phyloP scores from a whole-genome alignment of 1,140 invertebrate species.

The Thalassaphorura encarpata region DNA sequence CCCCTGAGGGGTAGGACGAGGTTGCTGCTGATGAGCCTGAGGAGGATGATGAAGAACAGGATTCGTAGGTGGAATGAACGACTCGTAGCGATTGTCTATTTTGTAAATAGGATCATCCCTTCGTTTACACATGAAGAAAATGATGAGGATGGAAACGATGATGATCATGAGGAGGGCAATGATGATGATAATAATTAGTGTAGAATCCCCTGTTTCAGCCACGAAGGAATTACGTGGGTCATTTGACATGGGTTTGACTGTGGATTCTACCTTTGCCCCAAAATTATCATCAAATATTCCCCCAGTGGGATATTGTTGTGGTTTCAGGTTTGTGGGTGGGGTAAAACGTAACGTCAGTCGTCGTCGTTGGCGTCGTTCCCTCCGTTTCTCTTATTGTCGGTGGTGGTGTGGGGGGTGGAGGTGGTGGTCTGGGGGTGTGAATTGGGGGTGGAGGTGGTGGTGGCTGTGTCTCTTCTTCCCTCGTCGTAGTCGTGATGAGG shows the following conservation, averaged over 20 bases:
- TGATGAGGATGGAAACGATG: conserved; percentile 77
- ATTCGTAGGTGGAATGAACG: too few species aligned
- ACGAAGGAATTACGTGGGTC: background rate
- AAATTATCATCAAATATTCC: background rate
- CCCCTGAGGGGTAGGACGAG: conserved; percentile 5
- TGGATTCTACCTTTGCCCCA: conserved; percentile 6
- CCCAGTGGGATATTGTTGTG: conserved; percentile 37
- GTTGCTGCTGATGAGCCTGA: conserved; percentile 28
- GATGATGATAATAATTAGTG: conserved; percentile 67
- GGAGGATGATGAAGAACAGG: conserved; percentile 35
- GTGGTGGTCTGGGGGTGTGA: conserved; percentile 9
- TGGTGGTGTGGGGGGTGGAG: conserved; percentile 8
- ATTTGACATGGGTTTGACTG: conserved; percentile 1
- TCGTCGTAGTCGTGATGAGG: conserved; percentile 5
- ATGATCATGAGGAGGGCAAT: conserved; percentile 83
- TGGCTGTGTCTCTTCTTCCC: background rate
- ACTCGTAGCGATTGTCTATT: conserved; percentile 63
- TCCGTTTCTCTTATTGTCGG: conserved; percentile 30
- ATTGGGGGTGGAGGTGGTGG: conserved; percentile 13
- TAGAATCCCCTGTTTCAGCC: conserved; percentile 41
- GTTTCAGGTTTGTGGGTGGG: conserved; percentile 22
- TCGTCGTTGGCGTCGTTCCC: conserved; percentile 37
- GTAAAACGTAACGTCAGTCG: conserved; percentile 38
- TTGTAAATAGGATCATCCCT: conserved; percentile 79
- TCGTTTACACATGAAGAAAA: conserved; percentile 80